Evolutionary conservation across 2,888 invertebrate genomes (phyloP), one percentile per base, ranked within the genome.

Genomic region (Stenotaenia linearis): DNA sequence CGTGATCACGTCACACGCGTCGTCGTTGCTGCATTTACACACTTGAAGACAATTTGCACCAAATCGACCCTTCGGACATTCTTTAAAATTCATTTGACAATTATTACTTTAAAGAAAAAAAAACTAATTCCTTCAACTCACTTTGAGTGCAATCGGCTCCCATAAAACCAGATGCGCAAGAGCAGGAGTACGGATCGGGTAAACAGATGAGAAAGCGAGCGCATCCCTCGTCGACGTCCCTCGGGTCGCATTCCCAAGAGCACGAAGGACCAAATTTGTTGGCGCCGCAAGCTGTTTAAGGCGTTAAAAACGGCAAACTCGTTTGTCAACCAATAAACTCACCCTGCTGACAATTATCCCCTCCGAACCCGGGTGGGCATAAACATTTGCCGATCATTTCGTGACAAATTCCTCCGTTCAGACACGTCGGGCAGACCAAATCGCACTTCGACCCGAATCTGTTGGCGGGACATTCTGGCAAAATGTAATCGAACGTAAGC

Each of bases 321-420:
- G 10, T 12, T 45, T 15, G 12, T 45, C 45, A 45, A 56, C 12
- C 10, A 7, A 18, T 6, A 6, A 9, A 40, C 10, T 77, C 78
- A 82, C 82, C 77, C 23, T 76, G 77, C 78, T 82, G 80, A 50
- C 82, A 82, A 40, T 80, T 69, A 3, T 15, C 4, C 15, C 82
- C 82, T 4, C 78, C 61, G 30, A 82, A 82, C 3, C 82, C 82
- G 12, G 82, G 80, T n/a, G 82, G 81, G 61, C 82, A 82, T 1
- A 82, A 79, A 77, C 82, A 82, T 21, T 80, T 79, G 7, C 81
- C 81, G 75, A 61, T 79, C 35, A 40, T 78, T 28, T 81, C 81
- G 32, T 82, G 82, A 37, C 82, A 82, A 32, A 82, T 78, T 10
- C 82, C 82, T n/a, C 82, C 82, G 37, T 82, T 81, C 25, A 79